Evolutionary conservation across 2,888 invertebrate species (phyloP), one percentile per base, ranked within the genome.

Genomic region (Taphrorychus bicolor): DNA sequence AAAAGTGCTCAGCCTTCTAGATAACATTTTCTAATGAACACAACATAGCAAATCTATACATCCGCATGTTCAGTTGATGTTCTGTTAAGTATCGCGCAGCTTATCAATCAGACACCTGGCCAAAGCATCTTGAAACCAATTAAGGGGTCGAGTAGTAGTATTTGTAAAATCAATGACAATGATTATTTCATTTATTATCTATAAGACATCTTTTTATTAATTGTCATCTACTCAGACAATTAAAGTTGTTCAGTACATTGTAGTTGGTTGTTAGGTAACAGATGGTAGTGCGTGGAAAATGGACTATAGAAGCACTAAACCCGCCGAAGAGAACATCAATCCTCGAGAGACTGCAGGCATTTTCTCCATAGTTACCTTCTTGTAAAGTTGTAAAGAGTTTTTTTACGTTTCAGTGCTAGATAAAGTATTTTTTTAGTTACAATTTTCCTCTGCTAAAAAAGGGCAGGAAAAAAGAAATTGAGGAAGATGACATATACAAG

Each of bases 331-430:
- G 16, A 51, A 53, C 4, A 18, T 59, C 5, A 73, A 75, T 60
- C 76, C 75, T 3, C 63, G 71, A 17, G 73, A 75, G 52, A 71
- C 69, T 7, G 74, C 76, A 1, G 74, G 73, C 64, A 71, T 75
- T 5, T 67, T 74, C 52, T 76, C 75, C 4, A 49, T 73, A 19
- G 45, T 75, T 14, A 71, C 72, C 3, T 76, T 76, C 65, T 69
- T 68, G 75, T 76, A 58, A 32, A 32, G 32, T 0, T 5, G 2
- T 32, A 11, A 32, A 45, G 45, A n/a, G 16, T 45, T 19, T 51
- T 17, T 21, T 19, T 17, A 32, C 23, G 17, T 19, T n/a, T 14
- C 45, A 2, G 1, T 45, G 2, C 3, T 2, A 18, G 7, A 19
- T 23, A 2, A 23, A 2, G 17, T 5, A 16, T 41, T 7, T 32